Evolutionary conservation across 2,113 vertebrate species (phyloP).

Genomic region (Sylvietta virens): DNA sequence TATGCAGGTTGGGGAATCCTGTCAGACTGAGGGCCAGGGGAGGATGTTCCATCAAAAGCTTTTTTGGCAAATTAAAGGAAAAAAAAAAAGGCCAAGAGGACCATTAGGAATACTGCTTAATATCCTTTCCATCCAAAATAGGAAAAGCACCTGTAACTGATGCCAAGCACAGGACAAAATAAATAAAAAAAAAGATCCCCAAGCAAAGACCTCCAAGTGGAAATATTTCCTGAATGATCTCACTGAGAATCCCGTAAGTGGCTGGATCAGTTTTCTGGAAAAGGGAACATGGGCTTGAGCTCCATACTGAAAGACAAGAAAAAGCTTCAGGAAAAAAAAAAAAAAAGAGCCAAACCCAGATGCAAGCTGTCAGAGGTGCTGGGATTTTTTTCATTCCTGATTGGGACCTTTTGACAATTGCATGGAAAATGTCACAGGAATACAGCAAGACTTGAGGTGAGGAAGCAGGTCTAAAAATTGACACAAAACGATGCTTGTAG

Average conservation of each 20-base stretch:
- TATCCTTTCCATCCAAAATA: conserved; percentile 51
- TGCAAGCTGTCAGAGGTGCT: neutral
- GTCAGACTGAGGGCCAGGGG: conserved; percentile 45
- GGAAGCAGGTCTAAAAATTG: neutral
- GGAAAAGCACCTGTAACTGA: conserved; percentile 57
- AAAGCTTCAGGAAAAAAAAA: neutral
- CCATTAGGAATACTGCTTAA: conserved; percentile 55
- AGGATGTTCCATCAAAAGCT: conserved; percentile 34
- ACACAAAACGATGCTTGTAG: neutral
- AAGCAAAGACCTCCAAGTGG: conserved; percentile 23
- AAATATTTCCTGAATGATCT: conserved; percentile 24
- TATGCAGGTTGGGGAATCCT: conserved; percentile 48
- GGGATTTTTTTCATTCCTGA: neutral
- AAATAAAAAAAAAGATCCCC: neutral
- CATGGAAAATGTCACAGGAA: neutral
- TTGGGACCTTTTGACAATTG: neutral
- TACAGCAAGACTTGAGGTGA: neutral
- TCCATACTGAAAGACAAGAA: neutral
- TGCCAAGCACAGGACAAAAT: conserved; percentile 53
- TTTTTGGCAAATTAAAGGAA: conserved; percentile 30
- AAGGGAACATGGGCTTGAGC: neutral
- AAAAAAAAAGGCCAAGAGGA: neutral
- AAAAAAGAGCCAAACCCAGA: neutral
- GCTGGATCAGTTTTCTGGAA: conserved; percentile 11
- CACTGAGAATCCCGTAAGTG: conserved; percentile 50